These are phyloP conservation scores for Deilephila elpenor DNA, from an alignment of 2,888 invertebrate genomes.

Conservation along the genomic window DNA sequence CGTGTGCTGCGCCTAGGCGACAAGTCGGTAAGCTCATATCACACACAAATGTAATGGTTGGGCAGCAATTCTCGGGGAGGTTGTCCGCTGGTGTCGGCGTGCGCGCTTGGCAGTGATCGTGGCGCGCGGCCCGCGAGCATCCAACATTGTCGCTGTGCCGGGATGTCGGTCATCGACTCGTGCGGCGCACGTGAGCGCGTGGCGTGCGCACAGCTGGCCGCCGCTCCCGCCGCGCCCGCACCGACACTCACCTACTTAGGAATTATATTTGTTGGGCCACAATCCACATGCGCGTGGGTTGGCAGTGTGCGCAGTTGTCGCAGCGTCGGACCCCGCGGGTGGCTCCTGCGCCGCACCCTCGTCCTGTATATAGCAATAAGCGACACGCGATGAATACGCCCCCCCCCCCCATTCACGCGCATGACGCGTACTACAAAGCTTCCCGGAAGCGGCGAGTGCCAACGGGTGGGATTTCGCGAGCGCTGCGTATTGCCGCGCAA, in stretches of 20 bases:
- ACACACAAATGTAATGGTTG: not conserved
- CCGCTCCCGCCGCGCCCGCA: not conserved
- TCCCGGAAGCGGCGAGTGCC: constrained; percentile 58
- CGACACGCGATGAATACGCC: constrained; percentile 9
- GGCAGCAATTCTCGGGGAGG: not conserved
- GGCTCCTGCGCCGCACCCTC: constrained; percentile 35
- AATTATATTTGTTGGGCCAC: no score
- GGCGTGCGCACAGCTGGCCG: no score
- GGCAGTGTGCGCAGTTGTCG: no score
- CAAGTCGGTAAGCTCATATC: constrained; percentile 56
- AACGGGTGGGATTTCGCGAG: constrained; percentile 50
- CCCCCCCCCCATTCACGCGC: constrained; percentile 34
- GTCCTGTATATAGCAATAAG: constrained; percentile 18
- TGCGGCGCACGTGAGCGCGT: no score
- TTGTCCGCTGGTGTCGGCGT: no score
- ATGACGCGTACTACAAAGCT: constrained; percentile 38
- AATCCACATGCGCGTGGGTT: no score
- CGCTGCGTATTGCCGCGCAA: constrained; percentile 36
- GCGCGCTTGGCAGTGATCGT: not conserved
- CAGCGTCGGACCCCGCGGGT: constrained; percentile 28
- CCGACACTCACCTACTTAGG: not conserved
- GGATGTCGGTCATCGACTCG: no score
- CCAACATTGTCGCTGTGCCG: no score
- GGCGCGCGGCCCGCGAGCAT: constrained; percentile 14
- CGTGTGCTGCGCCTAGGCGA: constrained; percentile 61